Conservation (phyloP, 2,888 invertebrate species). For the Achlya flavicornis region DNA sequence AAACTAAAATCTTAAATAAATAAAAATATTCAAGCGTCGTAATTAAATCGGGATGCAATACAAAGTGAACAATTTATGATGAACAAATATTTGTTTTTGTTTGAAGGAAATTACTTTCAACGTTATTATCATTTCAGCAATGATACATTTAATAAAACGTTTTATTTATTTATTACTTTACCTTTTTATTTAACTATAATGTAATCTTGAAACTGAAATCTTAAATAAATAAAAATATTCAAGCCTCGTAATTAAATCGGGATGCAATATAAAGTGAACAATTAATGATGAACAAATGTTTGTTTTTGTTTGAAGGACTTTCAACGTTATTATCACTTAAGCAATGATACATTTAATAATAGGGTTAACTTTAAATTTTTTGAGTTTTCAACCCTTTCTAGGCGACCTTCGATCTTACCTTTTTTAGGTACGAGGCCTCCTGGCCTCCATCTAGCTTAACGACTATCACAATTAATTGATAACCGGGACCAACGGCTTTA, state of each 20-base stretch:
- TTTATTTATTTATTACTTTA: no score
- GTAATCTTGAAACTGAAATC: no score
- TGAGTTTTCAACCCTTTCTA: no score
- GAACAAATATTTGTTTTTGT: constrained; percentile 5
- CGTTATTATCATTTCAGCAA: constrained; percentile 5
- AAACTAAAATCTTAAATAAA: no score
- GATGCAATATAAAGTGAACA: neutral
- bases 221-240: neutral
- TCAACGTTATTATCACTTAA: constrained; percentile 8
- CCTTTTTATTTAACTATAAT: no score
- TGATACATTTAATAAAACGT: neutral
- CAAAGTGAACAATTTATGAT: neutral
- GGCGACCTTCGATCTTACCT: no score
- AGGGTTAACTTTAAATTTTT: no score
- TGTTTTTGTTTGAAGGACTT: constrained; percentile 1
- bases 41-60: neutral
- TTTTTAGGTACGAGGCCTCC: no score
- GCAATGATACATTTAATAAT: neutral
- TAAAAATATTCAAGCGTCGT: neutral
- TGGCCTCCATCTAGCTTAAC: no score
- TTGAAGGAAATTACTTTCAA: neutral
- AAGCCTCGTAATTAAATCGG: neutral
- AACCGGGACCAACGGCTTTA: no score
- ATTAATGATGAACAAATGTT: constrained; percentile 4
- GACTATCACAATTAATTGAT: no score